Conservation (phyloP, 2,888 invertebrate species). For the Himalopsyche japonica region DNA sequence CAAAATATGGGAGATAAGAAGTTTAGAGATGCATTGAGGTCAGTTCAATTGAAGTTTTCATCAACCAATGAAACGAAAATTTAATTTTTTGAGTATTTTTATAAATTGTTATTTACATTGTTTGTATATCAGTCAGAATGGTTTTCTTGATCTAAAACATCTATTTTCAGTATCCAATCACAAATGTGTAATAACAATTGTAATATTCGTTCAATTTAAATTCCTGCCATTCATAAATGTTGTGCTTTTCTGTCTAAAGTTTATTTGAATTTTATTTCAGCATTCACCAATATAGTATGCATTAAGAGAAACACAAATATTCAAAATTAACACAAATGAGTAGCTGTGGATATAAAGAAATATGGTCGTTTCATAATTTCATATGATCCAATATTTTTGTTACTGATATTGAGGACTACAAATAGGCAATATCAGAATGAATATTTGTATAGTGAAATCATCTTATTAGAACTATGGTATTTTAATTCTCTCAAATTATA, state of each 20-base stretch:
- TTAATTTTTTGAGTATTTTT: background rate
- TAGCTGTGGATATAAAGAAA: background rate
- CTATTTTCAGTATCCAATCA: too few species aligned
- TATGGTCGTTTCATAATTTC: background rate
- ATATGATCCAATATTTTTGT: background rate
- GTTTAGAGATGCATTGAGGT: conserved; percentile 70
- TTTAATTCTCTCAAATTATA: background rate
- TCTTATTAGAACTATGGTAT: background rate
- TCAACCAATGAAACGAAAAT: background rate
- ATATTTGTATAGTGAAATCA: background rate
- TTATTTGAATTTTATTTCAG: background rate
- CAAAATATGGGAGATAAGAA: conserved; percentile 67
- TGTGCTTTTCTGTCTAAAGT: background rate
- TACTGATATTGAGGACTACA: background rate
- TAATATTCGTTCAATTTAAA: too few species aligned
- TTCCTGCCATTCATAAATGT: too few species aligned
- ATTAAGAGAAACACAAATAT: background rate
- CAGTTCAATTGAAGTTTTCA: conserved; percentile 38
- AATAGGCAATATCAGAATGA: background rate
- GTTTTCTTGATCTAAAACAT: too few species aligned
- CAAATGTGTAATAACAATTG: too few species aligned
- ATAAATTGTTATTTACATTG: too few species aligned
- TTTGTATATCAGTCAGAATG: too few species aligned
- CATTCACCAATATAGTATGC: background rate
- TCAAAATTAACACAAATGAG: background rate